Evolutionary conservation across 2,888 invertebrate species (phyloP), one percentile per base, ranked within the genome.

Genomic region (Nezara viridula): DNA sequence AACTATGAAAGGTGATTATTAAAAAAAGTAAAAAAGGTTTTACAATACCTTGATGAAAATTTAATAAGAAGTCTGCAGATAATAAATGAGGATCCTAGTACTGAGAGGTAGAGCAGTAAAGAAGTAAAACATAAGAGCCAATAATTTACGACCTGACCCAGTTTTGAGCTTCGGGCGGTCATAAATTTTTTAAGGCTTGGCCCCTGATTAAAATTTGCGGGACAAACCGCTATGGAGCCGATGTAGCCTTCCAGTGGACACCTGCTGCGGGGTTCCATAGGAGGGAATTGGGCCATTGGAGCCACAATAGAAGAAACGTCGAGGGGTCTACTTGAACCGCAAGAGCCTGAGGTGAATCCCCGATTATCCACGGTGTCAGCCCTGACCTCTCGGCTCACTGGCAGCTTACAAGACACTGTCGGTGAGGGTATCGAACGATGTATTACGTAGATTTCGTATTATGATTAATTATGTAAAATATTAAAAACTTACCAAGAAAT

Each of bases 331-430:
- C 10, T 77, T 44, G 77, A 21, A 77, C 77, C 40, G 77, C 21
- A 77, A 77, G 40, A 24, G 40, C 24, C 21, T 44, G 40, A 77
- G 44, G 77, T 37, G 77, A 77, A 77, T 77, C 77, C 12, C 77
- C 77, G 77, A 77, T 77, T 77, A 40, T 77, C 77, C 40, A 77
- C 77, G 77, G 40, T 77, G 37, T 40, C 10, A 9, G 40, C 40
- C 7, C 77, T 77, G 60, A 60, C 60, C 60, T 60, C 60, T 14
- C 1, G 27, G 2, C 60, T 5, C 12, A 16, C 0, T 14, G 60
- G 27, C 60, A 27, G 3, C 60, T 24, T 55, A 55, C 3, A 14
- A 1, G 7, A n/a, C n/a, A n/a, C n/a, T n/a, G n/a, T n/a, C n/a
- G n/a, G n/a, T n/a, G n/a, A n/a, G n/a, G n/a, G n/a, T n/a, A n/a